Conservation (phyloP, 2,113 vertebrate genomes). For the Phalacrocorax aristotelis region DNA sequence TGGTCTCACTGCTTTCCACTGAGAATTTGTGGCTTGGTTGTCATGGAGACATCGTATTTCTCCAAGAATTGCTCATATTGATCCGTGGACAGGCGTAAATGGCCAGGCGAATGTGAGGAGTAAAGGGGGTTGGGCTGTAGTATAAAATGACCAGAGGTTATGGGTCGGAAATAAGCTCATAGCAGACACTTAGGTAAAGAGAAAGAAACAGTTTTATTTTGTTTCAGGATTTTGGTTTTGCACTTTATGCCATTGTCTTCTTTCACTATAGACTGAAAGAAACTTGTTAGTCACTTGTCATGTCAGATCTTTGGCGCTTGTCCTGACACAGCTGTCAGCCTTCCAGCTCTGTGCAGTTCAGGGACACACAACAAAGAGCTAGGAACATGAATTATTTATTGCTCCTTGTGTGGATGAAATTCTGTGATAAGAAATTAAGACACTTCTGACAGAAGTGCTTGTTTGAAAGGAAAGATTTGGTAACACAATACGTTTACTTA, state of each 20-base stretch:
- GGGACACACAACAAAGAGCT: constrained; percentile 82
- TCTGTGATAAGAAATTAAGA: constrained; percentile 84
- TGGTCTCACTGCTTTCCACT: constrained; percentile 83
- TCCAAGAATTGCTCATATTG: constrained; percentile 98
- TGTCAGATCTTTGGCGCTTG: constrained; percentile 82
- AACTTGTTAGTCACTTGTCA: constrained; percentile 88
- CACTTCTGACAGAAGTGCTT: constrained; percentile 76
- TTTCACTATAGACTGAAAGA: constrained; percentile 76
- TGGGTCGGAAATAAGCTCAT: constrained; percentile 78
- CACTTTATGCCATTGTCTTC: constrained; percentile 78
- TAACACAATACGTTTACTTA: constrained; percentile 55
- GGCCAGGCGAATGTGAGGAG: constrained; percentile 89
- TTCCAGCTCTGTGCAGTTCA: constrained; percentile 77
- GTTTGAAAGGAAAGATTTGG: constrained; percentile 72
- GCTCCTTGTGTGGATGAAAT: constrained; percentile 77
- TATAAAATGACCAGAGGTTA: constrained; percentile 82
- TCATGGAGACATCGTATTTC: constrained; percentile 98
- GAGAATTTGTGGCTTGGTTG: constrained; percentile 95
- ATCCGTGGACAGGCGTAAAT: constrained; percentile 94
- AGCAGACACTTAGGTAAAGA: constrained; percentile 78
- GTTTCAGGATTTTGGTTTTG: constrained; percentile 70
- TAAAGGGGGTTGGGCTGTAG: constrained; percentile 79
- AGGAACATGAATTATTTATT: constrained; percentile 86
- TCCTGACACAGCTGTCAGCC: constrained; percentile 86
- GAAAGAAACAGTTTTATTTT: constrained; percentile 78